These are phyloP conservation scores for Stercorarius parasiticus DNA, from an alignment of 2,113 vertebrate species.

Conservation along the genomic window DNA sequence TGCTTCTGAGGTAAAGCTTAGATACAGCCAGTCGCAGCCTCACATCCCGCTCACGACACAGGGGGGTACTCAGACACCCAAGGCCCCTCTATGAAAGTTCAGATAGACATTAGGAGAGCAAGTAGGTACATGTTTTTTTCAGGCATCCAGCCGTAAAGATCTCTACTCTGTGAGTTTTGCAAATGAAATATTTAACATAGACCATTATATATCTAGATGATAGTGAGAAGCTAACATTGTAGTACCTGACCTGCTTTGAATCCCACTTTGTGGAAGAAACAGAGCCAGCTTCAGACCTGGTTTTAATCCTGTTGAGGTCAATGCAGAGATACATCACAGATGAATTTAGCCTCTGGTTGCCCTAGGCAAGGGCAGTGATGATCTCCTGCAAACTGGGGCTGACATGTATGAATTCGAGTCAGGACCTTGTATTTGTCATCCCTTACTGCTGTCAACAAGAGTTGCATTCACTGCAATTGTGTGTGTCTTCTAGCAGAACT, in stretches of 20 bases:
- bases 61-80: background rate
- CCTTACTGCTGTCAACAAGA: background rate
- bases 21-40: background rate
- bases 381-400: background rate
- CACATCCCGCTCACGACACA: background rate
- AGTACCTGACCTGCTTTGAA: conserved; percentile 31
- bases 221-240: background rate
- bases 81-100: background rate
- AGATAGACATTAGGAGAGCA: background rate
- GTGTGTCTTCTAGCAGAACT: background rate
- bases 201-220: background rate
- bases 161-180: background rate
- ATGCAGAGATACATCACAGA: background rate
- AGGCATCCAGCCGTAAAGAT: background rate
- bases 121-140: background rate
- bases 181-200: background rate
- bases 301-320: background rate
- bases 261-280: background rate
- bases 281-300: background rate
- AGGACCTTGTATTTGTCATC: background rate
- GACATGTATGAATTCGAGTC: background rate
- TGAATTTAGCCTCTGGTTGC: background rate
- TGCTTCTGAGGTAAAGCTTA: background rate
- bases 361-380: background rate
- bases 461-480: background rate